These are phyloP conservation scores for Gorsachius magnificus DNA, from an alignment of 2,797 vertebrate genomes.

Conservation along the genomic window DNA sequence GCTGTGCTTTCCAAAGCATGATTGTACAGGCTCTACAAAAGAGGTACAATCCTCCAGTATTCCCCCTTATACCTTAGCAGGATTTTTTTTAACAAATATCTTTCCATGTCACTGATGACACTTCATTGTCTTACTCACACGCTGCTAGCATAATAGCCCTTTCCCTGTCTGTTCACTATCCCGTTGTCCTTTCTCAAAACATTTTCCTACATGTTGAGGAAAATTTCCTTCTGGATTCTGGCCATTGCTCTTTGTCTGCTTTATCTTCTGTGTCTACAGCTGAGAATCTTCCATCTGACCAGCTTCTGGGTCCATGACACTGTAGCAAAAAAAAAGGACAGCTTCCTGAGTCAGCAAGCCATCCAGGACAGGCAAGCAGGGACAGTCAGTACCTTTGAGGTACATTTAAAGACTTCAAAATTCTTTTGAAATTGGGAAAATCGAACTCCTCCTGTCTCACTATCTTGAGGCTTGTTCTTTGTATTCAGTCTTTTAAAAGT, in stretches of 20 bases:
- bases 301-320: not conserved
- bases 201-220: not conserved
- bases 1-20: not conserved
- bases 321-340: fast-evolving
- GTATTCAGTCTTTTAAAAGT: not conserved
- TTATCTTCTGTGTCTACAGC: not conserved
- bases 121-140: fast-evolving
- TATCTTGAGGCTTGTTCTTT: not conserved
- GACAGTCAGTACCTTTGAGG: not conserved
- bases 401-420: not conserved
- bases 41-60: fast-evolving
- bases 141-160: not conserved
- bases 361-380: not conserved
- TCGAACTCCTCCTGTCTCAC: not conserved
- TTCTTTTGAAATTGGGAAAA: not conserved
- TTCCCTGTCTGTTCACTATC: not conserved
- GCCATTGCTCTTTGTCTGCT: not conserved
- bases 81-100: not conserved
- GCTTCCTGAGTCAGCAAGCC: not conserved
- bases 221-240: not conserved
- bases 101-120: not conserved
- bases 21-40: not conserved
- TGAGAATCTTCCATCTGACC: not conserved
- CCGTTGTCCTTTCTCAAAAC: not conserved
- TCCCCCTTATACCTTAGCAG: not conserved